Evolutionary conservation across 1,140 invertebrate species (phyloP).

Genomic region (Linepithema humile): DNA sequence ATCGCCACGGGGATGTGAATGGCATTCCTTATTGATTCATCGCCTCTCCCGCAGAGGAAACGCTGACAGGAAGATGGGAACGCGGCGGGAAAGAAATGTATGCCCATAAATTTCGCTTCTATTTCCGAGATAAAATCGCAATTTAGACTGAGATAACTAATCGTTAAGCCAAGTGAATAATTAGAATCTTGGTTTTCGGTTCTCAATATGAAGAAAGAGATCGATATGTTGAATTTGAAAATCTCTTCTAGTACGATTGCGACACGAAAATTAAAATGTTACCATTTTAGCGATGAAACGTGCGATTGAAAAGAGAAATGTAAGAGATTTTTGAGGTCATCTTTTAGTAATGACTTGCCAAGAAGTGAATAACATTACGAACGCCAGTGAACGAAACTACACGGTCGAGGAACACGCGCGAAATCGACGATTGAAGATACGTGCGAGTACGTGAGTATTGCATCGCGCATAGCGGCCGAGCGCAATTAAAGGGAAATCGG

Average conservation of each 20-base stretch:
- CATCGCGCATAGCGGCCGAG: background rate
- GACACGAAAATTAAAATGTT: too few species aligned
- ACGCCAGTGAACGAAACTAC: background rate
- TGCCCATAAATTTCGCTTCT: background rate
- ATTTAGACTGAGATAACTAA: background rate
- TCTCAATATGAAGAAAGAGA: too few species aligned
- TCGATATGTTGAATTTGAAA: too few species aligned
- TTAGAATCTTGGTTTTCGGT: background rate
- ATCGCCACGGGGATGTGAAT: background rate
- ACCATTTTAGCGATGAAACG: background rate
- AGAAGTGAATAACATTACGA: background rate
- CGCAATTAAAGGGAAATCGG: constrained; percentile 27
- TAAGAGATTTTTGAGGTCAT: background rate
- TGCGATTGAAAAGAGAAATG: background rate
- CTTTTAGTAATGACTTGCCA: background rate
- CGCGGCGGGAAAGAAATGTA: background rate
- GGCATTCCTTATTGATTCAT: constrained; percentile 12
- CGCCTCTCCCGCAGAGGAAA: background rate
- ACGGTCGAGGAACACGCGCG: background rate
- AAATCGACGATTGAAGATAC: background rate
- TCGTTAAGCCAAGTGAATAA: background rate
- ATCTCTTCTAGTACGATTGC: too few species aligned
- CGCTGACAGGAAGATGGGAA: background rate
- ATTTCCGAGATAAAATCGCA: background rate
- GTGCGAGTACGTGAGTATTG: background rate